A percentile compares a stretch with the other conserved stretches of the same genome.
Conservation (phyloP, 2,797 vertebrate species). For the Hoplostethus atlanticus region DNA sequence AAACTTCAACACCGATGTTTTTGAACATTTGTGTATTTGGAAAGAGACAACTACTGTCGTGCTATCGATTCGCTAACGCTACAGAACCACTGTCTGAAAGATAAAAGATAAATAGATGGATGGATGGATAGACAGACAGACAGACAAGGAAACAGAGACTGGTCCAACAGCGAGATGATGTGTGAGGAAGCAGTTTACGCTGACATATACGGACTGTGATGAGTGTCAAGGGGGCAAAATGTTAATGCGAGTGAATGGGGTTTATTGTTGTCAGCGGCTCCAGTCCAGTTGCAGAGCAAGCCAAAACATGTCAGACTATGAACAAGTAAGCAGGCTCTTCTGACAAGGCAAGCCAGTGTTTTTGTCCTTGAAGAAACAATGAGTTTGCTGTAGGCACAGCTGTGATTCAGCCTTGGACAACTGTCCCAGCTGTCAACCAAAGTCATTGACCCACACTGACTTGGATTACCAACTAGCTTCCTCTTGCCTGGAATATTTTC, state of each 20-base stretch:
- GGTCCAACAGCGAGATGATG: constrained; percentile 44
- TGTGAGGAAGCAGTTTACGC: constrained; percentile 56
- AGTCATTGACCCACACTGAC: constrained; percentile 24
- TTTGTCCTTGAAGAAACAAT: constrained; percentile 60
- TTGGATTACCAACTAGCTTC: constrained; percentile 27
- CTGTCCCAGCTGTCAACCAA: constrained; percentile 32
- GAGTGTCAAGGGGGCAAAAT: constrained; percentile 53
- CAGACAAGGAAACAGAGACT: constrained; percentile 18
- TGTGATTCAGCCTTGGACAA: constrained; percentile 49
- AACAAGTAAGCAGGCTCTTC: constrained; percentile 37
- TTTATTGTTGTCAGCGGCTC: constrained; percentile 66
- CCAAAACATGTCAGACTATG: constrained; percentile 60
- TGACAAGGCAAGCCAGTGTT: constrained; percentile 45
- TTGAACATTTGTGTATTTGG: background rate
- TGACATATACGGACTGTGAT: constrained; percentile 47
- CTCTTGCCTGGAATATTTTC: background rate
- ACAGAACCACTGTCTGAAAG: background rate
- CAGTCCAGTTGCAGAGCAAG: constrained; percentile 39
- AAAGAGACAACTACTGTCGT: background rate
- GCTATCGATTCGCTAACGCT: background rate
- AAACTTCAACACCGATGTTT: background rate
- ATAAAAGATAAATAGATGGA: background rate
- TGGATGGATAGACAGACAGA: background rate
- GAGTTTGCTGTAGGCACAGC: constrained; percentile 53
- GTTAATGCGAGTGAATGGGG: constrained; percentile 60